Evolutionary conservation across 2,113 vertebrate genomes (phyloP), one percentile per base, ranked within the genome.

Genomic region (Cyprinodon tularosa): DNA sequence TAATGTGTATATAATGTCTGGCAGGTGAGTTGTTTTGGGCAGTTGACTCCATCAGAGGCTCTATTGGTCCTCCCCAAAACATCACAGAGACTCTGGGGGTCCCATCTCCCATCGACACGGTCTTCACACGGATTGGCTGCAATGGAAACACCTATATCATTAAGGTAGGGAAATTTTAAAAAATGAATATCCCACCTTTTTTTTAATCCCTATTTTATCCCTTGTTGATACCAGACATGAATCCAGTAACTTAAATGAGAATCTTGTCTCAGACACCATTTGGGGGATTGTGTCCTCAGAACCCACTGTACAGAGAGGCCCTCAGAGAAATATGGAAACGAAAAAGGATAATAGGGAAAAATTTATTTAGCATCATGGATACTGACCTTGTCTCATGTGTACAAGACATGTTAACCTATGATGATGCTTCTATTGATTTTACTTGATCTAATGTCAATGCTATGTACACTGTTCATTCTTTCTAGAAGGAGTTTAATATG

Each of bases 41-140:
- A n/a, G 84, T 97, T 65, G 94, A 93, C 37, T 94, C 95, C 10
- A 76, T 87, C 73, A 91, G 68, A 37, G 94, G 37, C 44, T 89
- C 85, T 0, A 91, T 88, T 0, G 89, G 92, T 73, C 85, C 3
- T 22, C 91, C 96, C 2, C 94, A 91, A 0, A 95, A 87, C 17
- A 97, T 98, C 84, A 92, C 40, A 8, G 95, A 95, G 0, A 94
- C 92, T 39, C 96, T 96, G 92, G 96, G 96, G 17, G 89, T 98
- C 72, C 90, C 96, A 0, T 96, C 96, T 0, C 97, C 96, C 50
- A 96, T 98, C 0, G 95, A 97, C 13, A 91, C 97, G 0, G 95
- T 95, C 70, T 98, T 98, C 90, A 97, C 97, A 29, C 93, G 97
- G 78, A 95, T 95, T 77, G 96, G 96, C 91, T 98, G 97, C 78